phyloP scores from a whole-genome alignment of 2,113 vertebrate species.

The Phalacrocorax pelagicus region DNA sequence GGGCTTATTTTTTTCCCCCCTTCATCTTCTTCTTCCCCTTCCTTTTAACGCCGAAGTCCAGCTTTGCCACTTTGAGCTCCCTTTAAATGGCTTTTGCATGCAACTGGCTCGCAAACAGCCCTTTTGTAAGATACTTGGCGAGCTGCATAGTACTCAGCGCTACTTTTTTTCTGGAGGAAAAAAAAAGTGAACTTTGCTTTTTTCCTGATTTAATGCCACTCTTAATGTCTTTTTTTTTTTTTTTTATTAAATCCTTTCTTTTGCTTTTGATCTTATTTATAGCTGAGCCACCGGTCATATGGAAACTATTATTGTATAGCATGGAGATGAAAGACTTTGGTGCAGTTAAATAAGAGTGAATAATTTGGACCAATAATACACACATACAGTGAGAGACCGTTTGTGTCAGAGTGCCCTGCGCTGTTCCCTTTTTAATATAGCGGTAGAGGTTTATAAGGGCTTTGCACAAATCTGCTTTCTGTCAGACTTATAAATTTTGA shows the following conservation, averaged over 20 bases:
- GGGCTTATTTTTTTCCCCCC: fast-evolving
- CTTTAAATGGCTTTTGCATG: background rate
- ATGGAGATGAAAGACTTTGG: conserved; percentile 75
- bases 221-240: conserved; percentile 57
- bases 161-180: background rate
- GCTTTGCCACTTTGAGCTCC: background rate
- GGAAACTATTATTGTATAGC: conserved; percentile 77
- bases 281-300: conserved; percentile 77
- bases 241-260: conserved; percentile 77
- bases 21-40: background rate
- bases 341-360: conserved; percentile 70
- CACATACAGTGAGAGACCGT: conserved; percentile 42
- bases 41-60: background rate
- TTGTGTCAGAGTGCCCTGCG: conserved; percentile 29
- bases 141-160: background rate
- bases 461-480: conserved; percentile 59
- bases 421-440: conserved; percentile 45
- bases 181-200: conserved; percentile 49
- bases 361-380: conserved; percentile 65
- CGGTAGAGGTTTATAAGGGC: conserved; percentile 18
- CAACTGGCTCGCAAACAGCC: background rate
- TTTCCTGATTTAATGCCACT: conserved; percentile 70
- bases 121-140: background rate
- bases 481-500: conserved; percentile 28
- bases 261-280: conserved; percentile 83